These are phyloP conservation scores for Ceyx melanurus DNA, from an alignment of 2,113 vertebrate genomes.

Conservation along the genomic window DNA sequence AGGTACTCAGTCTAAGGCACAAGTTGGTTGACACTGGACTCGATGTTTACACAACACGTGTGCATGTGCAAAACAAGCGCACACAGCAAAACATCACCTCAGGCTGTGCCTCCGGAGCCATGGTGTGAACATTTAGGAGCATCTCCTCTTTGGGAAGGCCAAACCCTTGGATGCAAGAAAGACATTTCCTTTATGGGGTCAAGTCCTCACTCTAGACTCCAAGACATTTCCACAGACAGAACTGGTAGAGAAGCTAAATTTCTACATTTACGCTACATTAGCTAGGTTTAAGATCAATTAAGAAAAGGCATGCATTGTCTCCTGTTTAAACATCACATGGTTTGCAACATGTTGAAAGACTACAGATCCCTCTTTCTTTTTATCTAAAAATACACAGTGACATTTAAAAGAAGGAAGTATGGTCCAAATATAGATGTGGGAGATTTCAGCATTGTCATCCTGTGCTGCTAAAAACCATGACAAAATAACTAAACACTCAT, in stretches of 20 bases:
- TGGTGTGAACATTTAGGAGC: rapidly evolving
- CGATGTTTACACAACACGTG: rapidly evolving
- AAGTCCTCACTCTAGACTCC: not conserved
- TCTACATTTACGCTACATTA: not conserved
- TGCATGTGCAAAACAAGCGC: rapidly evolving
- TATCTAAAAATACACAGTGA: constrained; percentile 41
- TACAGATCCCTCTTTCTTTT: constrained; percentile 24
- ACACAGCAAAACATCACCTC: rapidly evolving
- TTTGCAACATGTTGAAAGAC: constrained; percentile 42
- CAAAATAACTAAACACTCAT: constrained; percentile 13
- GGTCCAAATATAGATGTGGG: constrained; percentile 46
- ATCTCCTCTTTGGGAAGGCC: not conserved
- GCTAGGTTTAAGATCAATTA: not conserved
- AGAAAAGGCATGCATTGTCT: not conserved
- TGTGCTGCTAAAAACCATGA: not conserved
- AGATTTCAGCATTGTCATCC: constrained; percentile 62
- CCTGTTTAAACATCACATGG: not conserved
- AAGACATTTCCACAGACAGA: not conserved
- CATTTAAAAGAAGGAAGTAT: constrained; percentile 70
- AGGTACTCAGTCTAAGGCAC: not conserved
- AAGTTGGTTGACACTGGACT: not conserved
- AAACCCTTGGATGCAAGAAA: not conserved
- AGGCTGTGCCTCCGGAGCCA: rapidly evolving
- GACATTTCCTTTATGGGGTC: not conserved
- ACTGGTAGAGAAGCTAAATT: not conserved